phyloP scores from a whole-genome alignment of 2,113 vertebrate species.

The Dicentrarchus labrax region DNA sequence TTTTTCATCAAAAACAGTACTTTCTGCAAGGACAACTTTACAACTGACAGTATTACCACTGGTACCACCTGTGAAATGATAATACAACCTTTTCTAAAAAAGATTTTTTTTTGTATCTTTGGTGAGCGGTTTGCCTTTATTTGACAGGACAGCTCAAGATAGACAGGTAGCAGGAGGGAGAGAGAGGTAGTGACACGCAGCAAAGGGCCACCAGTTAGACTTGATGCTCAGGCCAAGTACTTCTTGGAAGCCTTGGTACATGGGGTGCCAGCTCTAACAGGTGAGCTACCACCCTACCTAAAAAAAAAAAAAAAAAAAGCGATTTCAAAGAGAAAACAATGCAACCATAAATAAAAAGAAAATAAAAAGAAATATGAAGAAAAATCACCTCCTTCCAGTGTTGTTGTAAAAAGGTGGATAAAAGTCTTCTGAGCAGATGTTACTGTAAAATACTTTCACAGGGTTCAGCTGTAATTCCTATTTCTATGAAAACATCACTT shows the following conservation, averaged over 20 bases:
- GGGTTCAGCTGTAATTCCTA: slow-evolving; percentile 10
- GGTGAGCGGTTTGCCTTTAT: too few species aligned
- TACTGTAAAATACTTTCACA: slow-evolving; percentile 17
- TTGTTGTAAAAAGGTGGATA: neutral
- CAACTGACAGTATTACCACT: neutral
- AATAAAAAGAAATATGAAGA: neutral
- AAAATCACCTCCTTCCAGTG: neutral
- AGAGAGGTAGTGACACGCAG: too few species aligned
- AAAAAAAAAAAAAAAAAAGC: too few species aligned
- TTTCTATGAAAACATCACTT: slow-evolving; percentile 33
- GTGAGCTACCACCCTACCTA: too few species aligned
- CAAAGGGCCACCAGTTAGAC: too few species aligned
- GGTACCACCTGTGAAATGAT: neutral
- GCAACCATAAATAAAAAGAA: neutral
- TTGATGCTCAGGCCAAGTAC: too few species aligned
- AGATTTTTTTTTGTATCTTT: too few species aligned
- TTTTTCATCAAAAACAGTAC: neutral
- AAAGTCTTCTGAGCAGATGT: slow-evolving; percentile 1
- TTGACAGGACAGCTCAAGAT: too few species aligned
- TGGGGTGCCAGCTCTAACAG: too few species aligned
- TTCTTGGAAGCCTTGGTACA: too few species aligned
- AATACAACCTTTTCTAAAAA: too few species aligned
- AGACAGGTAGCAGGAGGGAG: too few species aligned
- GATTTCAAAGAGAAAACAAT: neutral
- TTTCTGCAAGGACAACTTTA: neutral